A percentile compares a stretch with the other conserved stretches of the same genome.
Evolutionary conservation across 2,888 invertebrate genomes (phyloP).

Genomic region (Euplexia lucipara): DNA sequence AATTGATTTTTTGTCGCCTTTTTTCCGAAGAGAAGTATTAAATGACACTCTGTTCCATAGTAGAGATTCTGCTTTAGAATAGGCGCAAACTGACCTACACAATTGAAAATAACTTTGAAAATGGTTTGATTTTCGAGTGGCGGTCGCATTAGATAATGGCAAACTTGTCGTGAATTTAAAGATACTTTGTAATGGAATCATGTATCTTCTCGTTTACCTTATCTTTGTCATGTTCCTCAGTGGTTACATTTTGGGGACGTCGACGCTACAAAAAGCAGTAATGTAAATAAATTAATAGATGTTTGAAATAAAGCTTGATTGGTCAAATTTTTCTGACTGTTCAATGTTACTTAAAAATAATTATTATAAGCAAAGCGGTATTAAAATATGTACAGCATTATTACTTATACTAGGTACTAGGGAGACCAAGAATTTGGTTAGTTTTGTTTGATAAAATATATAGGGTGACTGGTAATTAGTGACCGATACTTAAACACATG

Average conservation of each 20-base stretch:
- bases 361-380: slow-evolving; percentile 4
- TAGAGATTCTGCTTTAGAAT: no score
- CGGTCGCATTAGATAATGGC: slow-evolving; percentile 8
- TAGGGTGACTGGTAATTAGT: no score
- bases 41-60: no score
- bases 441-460: no score
- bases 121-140: background rate
- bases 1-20: no score
- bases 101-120: background rate
- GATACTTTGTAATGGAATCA: slow-evolving; percentile 20
- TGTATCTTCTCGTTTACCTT: slow-evolving; percentile 35
- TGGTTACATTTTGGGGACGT: slow-evolving; percentile 39
- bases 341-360: no score
- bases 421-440: no score
- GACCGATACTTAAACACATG: no score
- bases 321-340: background rate
- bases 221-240: slow-evolving; percentile 24
- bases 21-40: no score
- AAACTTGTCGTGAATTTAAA: background rate
- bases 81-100: no score
- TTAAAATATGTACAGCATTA: no score
- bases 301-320: background rate
- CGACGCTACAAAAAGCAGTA: slow-evolving; percentile 33
- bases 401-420: no score
- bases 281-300: slow-evolving; percentile 20